Conservation (phyloP, 2,888 invertebrate genomes). For the Epirrita christyi region DNA sequence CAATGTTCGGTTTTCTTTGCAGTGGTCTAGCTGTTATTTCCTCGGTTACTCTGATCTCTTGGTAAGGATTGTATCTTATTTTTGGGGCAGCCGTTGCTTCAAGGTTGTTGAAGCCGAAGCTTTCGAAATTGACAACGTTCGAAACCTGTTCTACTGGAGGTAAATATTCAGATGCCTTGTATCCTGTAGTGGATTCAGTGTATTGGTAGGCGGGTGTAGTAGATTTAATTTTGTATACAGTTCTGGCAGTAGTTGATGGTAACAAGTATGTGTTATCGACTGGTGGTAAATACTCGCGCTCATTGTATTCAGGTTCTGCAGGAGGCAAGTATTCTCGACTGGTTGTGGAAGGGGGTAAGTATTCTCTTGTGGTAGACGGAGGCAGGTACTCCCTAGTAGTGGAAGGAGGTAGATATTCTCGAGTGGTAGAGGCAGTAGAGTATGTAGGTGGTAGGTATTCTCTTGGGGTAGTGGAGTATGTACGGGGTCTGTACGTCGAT, state of each 20-base stretch:
- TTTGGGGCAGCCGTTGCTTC: slow-evolving; percentile 47
- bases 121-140: slow-evolving; percentile 55
- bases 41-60: slow-evolving; percentile 48
- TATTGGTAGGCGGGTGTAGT: slow-evolving; percentile 58
- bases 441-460: slow-evolving; percentile 29
- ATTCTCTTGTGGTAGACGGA: slow-evolving; percentile 32
- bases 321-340: slow-evolving; percentile 48
- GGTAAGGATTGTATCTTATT: slow-evolving; percentile 63
- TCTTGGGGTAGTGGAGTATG: slow-evolving; percentile 51
- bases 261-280: slow-evolving; percentile 44
- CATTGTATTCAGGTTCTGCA: slow-evolving; percentile 28
- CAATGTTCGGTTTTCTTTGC: slow-evolving; percentile 70
- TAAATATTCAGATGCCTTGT: slow-evolving; percentile 62
- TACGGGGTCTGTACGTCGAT: slow-evolving; percentile 62
- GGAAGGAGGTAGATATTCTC: slow-evolving; percentile 43
- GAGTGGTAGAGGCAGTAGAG: slow-evolving; percentile 35
- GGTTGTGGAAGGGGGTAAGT: slow-evolving; percentile 20
- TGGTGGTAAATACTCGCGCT: slow-evolving; percentile 28
- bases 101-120: slow-evolving; percentile 56
- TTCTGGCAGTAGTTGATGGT: slow-evolving; percentile 56
- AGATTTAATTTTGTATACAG: slow-evolving; percentile 48
- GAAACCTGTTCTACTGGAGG: slow-evolving; percentile 55
- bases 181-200: slow-evolving; percentile 57
- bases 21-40: slow-evolving; percentile 51
- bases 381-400: slow-evolving; percentile 26